A percentile compares a stretch with the other conserved stretches of the same genome.
Evolutionary conservation across 92 coral and sea anemone species (phyloP).

Genomic region (Porites rus): DNA sequence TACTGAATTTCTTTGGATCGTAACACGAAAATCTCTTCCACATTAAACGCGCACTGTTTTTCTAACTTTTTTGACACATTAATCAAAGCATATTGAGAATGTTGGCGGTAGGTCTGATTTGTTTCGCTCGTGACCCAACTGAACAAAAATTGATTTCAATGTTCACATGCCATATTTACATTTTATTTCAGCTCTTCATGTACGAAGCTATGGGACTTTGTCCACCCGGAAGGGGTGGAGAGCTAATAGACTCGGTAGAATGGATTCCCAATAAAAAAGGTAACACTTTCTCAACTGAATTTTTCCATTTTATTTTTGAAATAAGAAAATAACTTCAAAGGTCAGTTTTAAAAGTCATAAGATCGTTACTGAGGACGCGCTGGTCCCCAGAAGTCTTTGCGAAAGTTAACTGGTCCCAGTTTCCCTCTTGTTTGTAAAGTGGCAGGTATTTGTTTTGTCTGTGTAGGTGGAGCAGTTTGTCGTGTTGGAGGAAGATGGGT

Average conservation of each 20-base stretch:
- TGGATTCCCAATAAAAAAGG: slow-evolving; percentile 79
- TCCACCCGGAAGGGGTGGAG: slow-evolving; percentile 74
- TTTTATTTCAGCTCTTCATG: slow-evolving; percentile 74
- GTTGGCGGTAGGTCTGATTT: too few species aligned
- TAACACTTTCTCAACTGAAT: not conserved
- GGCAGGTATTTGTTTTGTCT: not conserved
- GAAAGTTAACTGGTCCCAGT: too few species aligned
- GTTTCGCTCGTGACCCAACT: too few species aligned
- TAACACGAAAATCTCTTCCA: too few species aligned
- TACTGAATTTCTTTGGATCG: too few species aligned
- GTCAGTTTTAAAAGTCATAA: too few species aligned
- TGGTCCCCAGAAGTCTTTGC: too few species aligned
- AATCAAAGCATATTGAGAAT: too few species aligned
- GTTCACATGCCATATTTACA: not conserved
- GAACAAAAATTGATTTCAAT: not conserved
- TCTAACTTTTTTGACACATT: too few species aligned
- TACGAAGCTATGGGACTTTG: slow-evolving; percentile 89
- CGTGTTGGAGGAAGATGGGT: slow-evolving; percentile 83
- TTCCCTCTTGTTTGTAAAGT: too few species aligned
- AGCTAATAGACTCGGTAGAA: slow-evolving; percentile 61
- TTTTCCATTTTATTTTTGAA: not conserved
- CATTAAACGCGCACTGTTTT: too few species aligned
- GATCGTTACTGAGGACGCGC: too few species aligned
- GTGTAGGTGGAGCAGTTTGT: slow-evolving; percentile 83
- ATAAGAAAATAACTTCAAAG: not conserved